A percentile compares a stretch with the other conserved stretches of the same genome.
These are phyloP conservation scores for Acestrorhynchus altus DNA, from an alignment of 2,797 vertebrate species.

Conservation along the genomic window DNA sequence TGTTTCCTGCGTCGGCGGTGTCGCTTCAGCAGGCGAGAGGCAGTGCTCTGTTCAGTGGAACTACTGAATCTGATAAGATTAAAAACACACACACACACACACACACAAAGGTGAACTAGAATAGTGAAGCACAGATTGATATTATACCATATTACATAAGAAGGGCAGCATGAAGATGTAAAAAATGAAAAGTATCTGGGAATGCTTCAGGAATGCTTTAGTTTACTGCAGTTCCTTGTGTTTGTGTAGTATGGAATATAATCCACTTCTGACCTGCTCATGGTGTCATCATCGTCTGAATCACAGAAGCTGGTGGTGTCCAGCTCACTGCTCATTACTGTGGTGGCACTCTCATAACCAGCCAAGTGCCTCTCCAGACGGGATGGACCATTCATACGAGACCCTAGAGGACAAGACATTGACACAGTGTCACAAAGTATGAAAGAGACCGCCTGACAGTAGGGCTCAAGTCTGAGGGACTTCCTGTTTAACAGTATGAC, in stretches of 20 bases:
- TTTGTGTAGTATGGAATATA: not conserved
- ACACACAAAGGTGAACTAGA: no score
- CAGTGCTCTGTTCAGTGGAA: slow-evolving; percentile 90
- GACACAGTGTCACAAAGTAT: no score
- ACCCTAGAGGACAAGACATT: slow-evolving; percentile 67
- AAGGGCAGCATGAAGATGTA: no score
- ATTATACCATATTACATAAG: no score
- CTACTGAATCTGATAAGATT: slow-evolving; percentile 85
- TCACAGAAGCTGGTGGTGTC: slow-evolving; percentile 92
- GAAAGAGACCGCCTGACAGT: no score
- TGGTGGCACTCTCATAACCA: slow-evolving; percentile 91
- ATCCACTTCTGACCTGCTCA: slow-evolving; percentile 83
- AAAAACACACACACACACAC: not conserved
- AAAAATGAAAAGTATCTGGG: no score
- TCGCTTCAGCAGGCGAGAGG: slow-evolving; percentile 89
- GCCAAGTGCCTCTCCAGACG: slow-evolving; percentile 88
- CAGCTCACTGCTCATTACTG: slow-evolving; percentile 91
- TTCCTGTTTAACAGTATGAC: no score
- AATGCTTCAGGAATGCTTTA: no score
- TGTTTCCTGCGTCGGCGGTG: slow-evolving; percentile 91
- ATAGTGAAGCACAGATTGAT: no score
- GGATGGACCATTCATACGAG: slow-evolving; percentile 83
- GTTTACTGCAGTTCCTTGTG: no score
- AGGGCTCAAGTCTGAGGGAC: no score
- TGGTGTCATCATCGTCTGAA: slow-evolving; percentile 90